phyloP scores from a whole-genome alignment of 2,888 invertebrate species.

The Diogma glabrata region DNA sequence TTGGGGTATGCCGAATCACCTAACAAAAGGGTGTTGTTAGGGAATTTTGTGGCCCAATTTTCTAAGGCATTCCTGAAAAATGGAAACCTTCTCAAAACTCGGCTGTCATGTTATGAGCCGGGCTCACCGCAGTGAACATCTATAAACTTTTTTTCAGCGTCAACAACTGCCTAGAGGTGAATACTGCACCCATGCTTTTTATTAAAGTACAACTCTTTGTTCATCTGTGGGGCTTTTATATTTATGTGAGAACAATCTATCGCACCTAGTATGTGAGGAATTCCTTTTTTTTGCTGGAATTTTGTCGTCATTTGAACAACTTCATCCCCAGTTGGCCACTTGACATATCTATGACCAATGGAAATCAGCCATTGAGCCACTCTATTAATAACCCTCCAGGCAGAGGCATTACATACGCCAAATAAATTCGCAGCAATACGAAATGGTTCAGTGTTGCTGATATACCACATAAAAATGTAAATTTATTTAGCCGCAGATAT shows the following conservation, averaged over 20 bases:
- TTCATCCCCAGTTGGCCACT: conserved; percentile 15
- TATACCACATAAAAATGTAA: conserved; percentile 17
- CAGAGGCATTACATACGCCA: conserved; percentile 15
- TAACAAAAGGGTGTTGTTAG: neutral
- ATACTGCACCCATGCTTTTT: conserved; percentile 19
- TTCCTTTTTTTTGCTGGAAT: conserved; percentile 10
- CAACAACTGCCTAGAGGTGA: conserved; percentile 22
- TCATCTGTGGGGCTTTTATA: conserved; percentile 18
- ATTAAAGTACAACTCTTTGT: conserved; percentile 19
- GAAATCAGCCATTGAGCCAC: conserved; percentile 15
- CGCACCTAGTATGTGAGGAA: conserved; percentile 19
- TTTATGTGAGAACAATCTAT: conserved; percentile 21
- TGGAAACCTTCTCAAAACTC: conserved; percentile 19
- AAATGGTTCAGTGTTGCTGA: conserved; percentile 16
- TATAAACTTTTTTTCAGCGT: conserved; percentile 21
- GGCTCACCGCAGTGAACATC: conserved; percentile 23
- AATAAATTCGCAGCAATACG: conserved; percentile 14
- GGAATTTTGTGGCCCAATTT: neutral
- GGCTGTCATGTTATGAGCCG: conserved; percentile 21
- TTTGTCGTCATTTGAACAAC: neutral
- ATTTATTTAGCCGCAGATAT: neutral
- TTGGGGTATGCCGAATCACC: neutral
- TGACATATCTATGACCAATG: conserved; percentile 15
- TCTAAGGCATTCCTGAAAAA: conserved; percentile 15
- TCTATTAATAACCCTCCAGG: conserved; percentile 14